Conservation (phyloP, 1,140 invertebrate species). For the Drosophila littoralis region DNA sequence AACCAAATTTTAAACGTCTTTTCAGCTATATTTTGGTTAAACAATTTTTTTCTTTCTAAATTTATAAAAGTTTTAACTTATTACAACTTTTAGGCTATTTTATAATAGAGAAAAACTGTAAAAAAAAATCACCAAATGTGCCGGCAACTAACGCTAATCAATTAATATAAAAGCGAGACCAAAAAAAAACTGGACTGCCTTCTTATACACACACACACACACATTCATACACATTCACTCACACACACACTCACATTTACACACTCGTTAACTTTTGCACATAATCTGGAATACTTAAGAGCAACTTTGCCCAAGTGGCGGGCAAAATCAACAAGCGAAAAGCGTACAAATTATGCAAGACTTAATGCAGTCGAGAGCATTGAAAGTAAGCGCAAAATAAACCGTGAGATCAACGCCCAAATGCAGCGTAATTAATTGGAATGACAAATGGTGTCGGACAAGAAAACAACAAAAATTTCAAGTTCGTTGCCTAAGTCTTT, state of each 20-base stretch:
- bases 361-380: constrained; percentile 34
- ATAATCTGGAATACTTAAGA: constrained; percentile 5
- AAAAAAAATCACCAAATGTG: not conserved
- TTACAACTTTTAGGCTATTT: not conserved
- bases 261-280: constrained; percentile 12
- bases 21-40: too few species aligned
- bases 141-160: constrained; percentile 1
- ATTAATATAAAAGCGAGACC: constrained; percentile 1
- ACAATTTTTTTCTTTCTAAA: not conserved
- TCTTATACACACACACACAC: not conserved
- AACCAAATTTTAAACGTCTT: too few species aligned
- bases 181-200: constrained; percentile 7
- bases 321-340: not conserved
- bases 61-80: not conserved
- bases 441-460: constrained; percentile 43
- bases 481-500: constrained; percentile 78
- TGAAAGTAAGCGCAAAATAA: constrained; percentile 7
- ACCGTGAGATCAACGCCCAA: constrained; percentile 16
- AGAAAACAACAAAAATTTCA: constrained; percentile 43
- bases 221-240: not conserved
- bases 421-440: constrained; percentile 56
- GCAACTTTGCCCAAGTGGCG: not conserved
- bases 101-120: not conserved
- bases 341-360: constrained; percentile 54
- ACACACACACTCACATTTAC: not conserved